Evolutionary conservation across 2,888 invertebrate species (phyloP).

Genomic region (Rhaphigaster nebulosa): DNA sequence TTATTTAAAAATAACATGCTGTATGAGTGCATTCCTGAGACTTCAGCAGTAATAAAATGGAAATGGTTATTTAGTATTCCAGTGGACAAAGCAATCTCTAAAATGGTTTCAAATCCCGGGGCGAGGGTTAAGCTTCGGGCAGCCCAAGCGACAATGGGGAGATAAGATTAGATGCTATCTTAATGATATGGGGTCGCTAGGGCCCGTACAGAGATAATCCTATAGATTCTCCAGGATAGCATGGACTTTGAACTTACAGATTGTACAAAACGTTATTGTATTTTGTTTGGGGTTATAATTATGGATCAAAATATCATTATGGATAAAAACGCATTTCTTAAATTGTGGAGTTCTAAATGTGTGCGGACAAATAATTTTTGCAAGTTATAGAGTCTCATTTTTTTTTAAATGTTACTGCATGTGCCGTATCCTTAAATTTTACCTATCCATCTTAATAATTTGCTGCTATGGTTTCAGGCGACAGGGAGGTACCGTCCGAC

Average conservation of each 20-base stretch:
- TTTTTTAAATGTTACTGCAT: too few species aligned
- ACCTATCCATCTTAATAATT: too few species aligned
- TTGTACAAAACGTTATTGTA: background rate
- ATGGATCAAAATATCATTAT: too few species aligned
- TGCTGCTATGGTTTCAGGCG: background rate
- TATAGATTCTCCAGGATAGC: background rate
- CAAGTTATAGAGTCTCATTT: too few species aligned
- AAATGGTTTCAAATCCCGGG: background rate
- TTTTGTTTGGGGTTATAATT: too few species aligned
- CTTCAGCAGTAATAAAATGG: too few species aligned
- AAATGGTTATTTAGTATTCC: background rate
- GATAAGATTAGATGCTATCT: constrained; percentile 2
- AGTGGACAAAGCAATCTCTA: background rate
- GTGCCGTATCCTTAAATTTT: too few species aligned
- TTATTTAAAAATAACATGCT: too few species aligned
- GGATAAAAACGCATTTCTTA: too few species aligned
- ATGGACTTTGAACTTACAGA: background rate
- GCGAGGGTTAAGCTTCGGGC: background rate
- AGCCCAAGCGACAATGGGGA: background rate
- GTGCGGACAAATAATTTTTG: too few species aligned
- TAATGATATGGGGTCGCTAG: background rate
- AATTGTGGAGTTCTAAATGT: too few species aligned
- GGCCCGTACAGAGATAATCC: background rate
- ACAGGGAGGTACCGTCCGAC: background rate
- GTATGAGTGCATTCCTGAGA: too few species aligned